Base-by-base conservation (phyloP, 2,797 vertebrate species). In the Malurus leucopterus region DNA sequence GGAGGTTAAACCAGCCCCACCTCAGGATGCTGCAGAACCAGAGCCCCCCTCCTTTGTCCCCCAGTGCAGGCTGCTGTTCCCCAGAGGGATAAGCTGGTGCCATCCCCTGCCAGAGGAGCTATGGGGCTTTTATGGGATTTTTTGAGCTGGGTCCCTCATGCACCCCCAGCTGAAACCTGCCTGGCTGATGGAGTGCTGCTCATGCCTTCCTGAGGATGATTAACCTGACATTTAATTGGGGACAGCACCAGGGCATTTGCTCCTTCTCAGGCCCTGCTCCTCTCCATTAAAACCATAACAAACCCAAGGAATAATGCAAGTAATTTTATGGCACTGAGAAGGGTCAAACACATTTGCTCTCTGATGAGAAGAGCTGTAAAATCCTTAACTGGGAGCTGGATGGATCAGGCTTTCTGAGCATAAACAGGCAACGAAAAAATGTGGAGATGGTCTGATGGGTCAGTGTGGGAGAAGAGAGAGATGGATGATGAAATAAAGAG, bases 401-500 rank as follows among this genome's bases (percentile, higher is more conserved):
- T 83, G 75, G 91, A 76, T 92, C 75, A 29, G 84, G 27, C 68
- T 49, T 82, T 64, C 75, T 26, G 64, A 83, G 87, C 89, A 44
- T 6, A 41, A 89, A 80, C 29, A 86, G 81, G 55, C 69, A 69
- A 75, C 72, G 84, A 72, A 80, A 70, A 91, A 78, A 89, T 69
- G 13, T 81, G 87, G 79, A 83, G 87, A 80, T 59, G 83, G 67
- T 67, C 59, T 88, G 90, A 47, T 88, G 59, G 89, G 94, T 93
- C 80, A 89, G 83, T 65, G 59, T 67, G 69, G 40, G 76, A 92
- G 85, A 78, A 53, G 54, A 77, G 93, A 89, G 91, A 74, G 92
- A 93, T 72, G 84, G 91, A 83, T 47, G 72, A 83, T 94, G 89
- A 91, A 93, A 91, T 90, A 86, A 91, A 94, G 84, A 92, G 76